Percentiles rank a stretch among this genome's conserved stretches.
Conservation (phyloP, 2,888 invertebrate species). For the Ophonus ardosiacus region DNA sequence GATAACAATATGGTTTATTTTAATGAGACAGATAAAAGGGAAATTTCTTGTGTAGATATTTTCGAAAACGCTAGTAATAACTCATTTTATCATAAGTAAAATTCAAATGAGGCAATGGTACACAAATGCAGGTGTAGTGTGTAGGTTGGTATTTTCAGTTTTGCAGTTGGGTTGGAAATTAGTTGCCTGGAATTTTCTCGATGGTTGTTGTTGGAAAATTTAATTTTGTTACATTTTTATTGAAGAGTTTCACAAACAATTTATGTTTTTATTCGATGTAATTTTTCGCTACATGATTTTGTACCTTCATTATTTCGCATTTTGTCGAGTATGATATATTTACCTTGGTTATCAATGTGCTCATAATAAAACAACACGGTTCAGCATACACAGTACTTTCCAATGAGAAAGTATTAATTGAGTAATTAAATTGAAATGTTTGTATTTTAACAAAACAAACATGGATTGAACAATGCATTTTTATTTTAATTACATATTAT, state of each 20-base stretch:
- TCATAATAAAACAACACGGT: constrained; percentile 27
- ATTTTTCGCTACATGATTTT: constrained; percentile 45
- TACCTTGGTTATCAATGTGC: constrained; percentile 17
- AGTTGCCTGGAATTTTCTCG: constrained; percentile 20
- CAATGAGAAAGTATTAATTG: constrained; percentile 19
- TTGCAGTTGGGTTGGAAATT: constrained; percentile 22
- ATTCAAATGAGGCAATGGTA: constrained; percentile 31
- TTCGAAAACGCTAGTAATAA: constrained; percentile 41
- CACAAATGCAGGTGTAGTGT: constrained; percentile 38
- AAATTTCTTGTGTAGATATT: constrained; percentile 52
- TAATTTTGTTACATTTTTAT: constrained; percentile 42
- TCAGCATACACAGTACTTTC: not conserved
- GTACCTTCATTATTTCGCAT: constrained; percentile 43
- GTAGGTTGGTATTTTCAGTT: constrained; percentile 23
- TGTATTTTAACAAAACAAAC: not conserved
- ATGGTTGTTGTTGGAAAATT: constrained; percentile 60
- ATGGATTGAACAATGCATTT: not conserved
- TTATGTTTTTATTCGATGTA: constrained; percentile 34
- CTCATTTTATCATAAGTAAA: constrained; percentile 44
- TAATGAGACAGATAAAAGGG: constrained; percentile 47
- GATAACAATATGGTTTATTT: constrained; percentile 46
- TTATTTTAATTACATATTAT: not conserved
- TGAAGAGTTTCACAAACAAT: constrained; percentile 41
- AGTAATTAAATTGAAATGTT: constrained; percentile 2
- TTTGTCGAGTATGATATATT: constrained; percentile 12